Conservation (phyloP, 1,140 invertebrate species). For the Neodiprion pinetum region DNA sequence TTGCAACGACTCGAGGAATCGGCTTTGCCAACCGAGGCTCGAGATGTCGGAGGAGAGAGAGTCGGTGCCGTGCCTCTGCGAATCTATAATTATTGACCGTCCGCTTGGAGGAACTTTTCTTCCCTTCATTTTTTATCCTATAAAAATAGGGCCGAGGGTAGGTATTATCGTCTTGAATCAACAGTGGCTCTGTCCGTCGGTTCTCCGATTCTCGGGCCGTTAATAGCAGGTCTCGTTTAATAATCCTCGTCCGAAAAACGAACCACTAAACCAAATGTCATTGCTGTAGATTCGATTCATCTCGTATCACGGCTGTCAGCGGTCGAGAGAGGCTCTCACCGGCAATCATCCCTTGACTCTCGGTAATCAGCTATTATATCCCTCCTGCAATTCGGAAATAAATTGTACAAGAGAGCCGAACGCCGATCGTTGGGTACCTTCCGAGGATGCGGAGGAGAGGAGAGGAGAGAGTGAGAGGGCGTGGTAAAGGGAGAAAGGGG, state of each 20-base stretch:
- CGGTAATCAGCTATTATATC: no score
- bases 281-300: constrained; percentile 7
- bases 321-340: neutral
- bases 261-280: neutral
- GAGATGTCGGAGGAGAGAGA: neutral
- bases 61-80: neutral
- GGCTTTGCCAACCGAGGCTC: neutral
- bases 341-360: neutral
- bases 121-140: neutral
- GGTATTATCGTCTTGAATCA: constrained; percentile 1
- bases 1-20: no score
- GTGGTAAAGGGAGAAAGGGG: neutral
- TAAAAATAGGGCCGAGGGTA: neutral
- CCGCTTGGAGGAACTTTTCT: neutral
- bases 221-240: constrained; percentile 7
- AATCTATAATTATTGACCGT: constrained; percentile 1
- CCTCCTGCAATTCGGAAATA: no score
- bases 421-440: no score
- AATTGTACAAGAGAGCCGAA: no score
- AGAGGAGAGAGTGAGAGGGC: neutral
- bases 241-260: neutral
- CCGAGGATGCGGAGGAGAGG: no score
- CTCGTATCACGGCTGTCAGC: neutral
- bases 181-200: constrained; percentile 3
- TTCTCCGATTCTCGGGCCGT: neutral